phyloP scores from a whole-genome alignment of 2,888 invertebrate species.

The Gortyna flavago region DNA sequence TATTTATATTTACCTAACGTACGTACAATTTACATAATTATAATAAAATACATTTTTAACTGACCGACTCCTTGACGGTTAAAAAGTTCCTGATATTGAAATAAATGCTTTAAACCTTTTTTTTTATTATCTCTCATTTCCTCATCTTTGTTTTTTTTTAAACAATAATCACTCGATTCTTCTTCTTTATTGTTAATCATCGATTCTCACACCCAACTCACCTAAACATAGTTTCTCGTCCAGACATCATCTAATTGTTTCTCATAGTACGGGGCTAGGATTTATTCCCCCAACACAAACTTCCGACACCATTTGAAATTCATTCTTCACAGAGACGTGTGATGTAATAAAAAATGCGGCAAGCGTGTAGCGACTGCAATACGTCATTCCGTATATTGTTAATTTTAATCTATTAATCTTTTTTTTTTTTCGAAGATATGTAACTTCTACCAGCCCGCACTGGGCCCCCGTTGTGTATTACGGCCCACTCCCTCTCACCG shows the following conservation, averaged over 20 bases:
- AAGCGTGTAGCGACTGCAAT: slow-evolving; percentile 36
- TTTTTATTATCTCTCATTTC: too few relatives aligned
- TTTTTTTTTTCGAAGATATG: not conserved
- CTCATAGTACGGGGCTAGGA: slow-evolving; percentile 74
- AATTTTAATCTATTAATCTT: not conserved
- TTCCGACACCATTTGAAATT: slow-evolving; percentile 90
- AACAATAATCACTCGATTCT: too few relatives aligned
- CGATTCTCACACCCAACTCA: slow-evolving; percentile 48
- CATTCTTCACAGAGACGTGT: slow-evolving; percentile 88
- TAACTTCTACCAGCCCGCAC: too few relatives aligned
- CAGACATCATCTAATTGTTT: slow-evolving; percentile 54
- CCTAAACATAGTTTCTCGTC: not conserved
- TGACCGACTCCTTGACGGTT: too few relatives aligned
- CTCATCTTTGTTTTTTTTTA: too few relatives aligned
- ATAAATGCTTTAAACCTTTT: too few relatives aligned
- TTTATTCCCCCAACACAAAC: slow-evolving; percentile 87
- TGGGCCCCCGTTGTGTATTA: too few relatives aligned
- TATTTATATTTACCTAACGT: too few relatives aligned
- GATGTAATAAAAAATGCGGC: slow-evolving; percentile 84
- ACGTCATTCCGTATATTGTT: not conserved
- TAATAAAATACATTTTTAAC: too few relatives aligned
- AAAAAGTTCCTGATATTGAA: too few relatives aligned
- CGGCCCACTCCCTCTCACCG: too few relatives aligned
- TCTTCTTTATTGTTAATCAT: not conserved
- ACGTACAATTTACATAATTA: too few relatives aligned